These are phyloP conservation scores for Chinchilla lanigera DNA, from an alignment of 2,113 vertebrate genomes.

Conservation along the genomic window DNA sequence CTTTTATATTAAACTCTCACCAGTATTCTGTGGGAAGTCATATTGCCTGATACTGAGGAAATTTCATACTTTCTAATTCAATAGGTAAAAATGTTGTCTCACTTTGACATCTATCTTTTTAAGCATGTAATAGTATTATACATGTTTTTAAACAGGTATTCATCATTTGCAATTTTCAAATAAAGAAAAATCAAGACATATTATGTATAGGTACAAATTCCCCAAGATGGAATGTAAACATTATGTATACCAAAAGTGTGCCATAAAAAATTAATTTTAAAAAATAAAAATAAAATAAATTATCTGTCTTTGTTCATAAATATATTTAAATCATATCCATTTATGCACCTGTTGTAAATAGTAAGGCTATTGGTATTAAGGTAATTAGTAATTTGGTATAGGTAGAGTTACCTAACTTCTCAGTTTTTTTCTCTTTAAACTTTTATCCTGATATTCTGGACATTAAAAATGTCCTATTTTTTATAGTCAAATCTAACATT, in stretches of 20 bases:
- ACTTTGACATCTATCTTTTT: slow-evolving; percentile 40
- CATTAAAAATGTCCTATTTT: not conserved
- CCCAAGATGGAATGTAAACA: not conserved
- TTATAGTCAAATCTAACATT: not conserved
- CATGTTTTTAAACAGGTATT: not conserved
- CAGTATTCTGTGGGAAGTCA: not conserved
- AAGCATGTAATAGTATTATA: not conserved
- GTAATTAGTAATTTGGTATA: not conserved
- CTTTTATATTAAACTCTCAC: not conserved
- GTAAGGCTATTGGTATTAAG: not conserved
- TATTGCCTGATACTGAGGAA: not conserved
- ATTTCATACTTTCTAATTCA: slow-evolving; percentile 35
- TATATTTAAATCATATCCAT: not conserved
- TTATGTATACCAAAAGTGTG: not conserved
- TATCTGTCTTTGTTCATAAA: not conserved
- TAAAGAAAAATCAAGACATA: slow-evolving; percentile 24
- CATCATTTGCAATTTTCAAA: slow-evolving; percentile 27
- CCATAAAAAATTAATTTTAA: not conserved
- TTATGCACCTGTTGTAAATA: not conserved
- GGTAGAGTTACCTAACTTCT: not conserved
- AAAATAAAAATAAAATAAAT: slow-evolving; percentile 33
- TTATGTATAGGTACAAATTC: no score
- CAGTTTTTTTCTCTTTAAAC: slow-evolving; percentile 3
- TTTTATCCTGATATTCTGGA: not conserved
- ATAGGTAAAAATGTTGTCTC: not conserved